Evolutionary conservation across 2,797 vertebrate genomes (phyloP).

Genomic region (Anguilla marmorata): DNA sequence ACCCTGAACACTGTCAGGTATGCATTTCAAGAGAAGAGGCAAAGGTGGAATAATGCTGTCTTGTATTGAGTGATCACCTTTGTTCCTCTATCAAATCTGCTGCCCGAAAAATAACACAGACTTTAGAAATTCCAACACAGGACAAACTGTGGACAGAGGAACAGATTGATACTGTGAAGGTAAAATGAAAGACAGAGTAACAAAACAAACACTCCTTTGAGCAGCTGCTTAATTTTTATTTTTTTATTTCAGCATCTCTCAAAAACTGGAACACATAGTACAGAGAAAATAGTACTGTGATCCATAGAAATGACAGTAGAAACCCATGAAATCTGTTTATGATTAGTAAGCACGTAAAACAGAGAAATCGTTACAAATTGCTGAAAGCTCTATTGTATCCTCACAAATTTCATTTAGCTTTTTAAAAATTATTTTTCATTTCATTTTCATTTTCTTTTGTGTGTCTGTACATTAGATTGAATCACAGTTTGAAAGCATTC

Average conservation of each 20-base stretch:
- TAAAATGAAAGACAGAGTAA: background rate
- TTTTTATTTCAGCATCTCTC: background rate
- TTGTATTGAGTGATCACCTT: background rate
- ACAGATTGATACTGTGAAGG: background rate
- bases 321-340: slow-evolving; percentile 1
- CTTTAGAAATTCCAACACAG: background rate
- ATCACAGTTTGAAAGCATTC: background rate
- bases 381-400: background rate
- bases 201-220: slow-evolving; percentile 4
- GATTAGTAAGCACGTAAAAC: background rate
- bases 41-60: background rate
- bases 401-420: background rate
- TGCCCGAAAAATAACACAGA: background rate
- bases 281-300: slow-evolving; percentile 18
- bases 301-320: background rate
- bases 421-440: background rate
- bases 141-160: background rate
- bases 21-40: too few species aligned
- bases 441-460: background rate
- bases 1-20: too few species aligned
- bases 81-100: background rate
- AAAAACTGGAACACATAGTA: background rate
- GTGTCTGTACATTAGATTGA: background rate
- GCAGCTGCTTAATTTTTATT: background rate
- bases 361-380: background rate